Evolutionary conservation across 1,140 invertebrate species (phyloP).

Genomic region (Sitophilus oryzae): DNA sequence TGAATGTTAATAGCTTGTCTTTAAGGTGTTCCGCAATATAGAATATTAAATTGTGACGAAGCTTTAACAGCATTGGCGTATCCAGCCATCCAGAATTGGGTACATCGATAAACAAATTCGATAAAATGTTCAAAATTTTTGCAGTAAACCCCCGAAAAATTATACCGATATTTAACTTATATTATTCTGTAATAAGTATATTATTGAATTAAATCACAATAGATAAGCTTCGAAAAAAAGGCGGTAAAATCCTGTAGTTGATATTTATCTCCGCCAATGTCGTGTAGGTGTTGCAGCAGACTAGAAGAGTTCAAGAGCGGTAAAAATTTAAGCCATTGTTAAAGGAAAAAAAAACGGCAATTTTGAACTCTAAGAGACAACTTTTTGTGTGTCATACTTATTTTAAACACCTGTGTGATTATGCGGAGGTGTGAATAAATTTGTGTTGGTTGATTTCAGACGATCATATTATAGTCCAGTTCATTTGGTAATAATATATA

Average conservation of each 20-base stretch:
- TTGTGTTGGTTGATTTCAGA: neutral
- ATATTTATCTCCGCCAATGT: neutral
- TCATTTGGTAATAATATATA: too few relatives aligned
- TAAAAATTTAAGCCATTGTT: slow-evolving; percentile 14
- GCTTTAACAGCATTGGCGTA: neutral
- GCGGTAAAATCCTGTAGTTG: neutral
- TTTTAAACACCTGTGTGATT: slow-evolving; percentile 17
- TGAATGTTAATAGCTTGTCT: slow-evolving; percentile 23
- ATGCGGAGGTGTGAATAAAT: slow-evolving; percentile 2
- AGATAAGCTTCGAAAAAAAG: too few relatives aligned
- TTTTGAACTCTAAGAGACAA: slow-evolving; percentile 6
- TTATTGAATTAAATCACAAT: too few relatives aligned
- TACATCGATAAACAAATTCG: neutral
- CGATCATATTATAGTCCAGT: neutral
- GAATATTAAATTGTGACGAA: neutral
- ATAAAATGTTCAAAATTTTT: too few relatives aligned
- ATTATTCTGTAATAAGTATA: too few relatives aligned
- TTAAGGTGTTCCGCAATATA: slow-evolving; percentile 22
- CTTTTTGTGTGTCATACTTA: slow-evolving; percentile 18
- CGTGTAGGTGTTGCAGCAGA: slow-evolving; percentile 10
- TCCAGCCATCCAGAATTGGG: too few relatives aligned
- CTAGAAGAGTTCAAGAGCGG: slow-evolving; percentile 15
- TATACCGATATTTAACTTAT: too few relatives aligned
- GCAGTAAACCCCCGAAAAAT: too few relatives aligned
- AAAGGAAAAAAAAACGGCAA: slow-evolving; percentile 12